phyloP scores from a whole-genome alignment of 2,797 vertebrate genomes.

The Poeciliopsis gracilis region DNA sequence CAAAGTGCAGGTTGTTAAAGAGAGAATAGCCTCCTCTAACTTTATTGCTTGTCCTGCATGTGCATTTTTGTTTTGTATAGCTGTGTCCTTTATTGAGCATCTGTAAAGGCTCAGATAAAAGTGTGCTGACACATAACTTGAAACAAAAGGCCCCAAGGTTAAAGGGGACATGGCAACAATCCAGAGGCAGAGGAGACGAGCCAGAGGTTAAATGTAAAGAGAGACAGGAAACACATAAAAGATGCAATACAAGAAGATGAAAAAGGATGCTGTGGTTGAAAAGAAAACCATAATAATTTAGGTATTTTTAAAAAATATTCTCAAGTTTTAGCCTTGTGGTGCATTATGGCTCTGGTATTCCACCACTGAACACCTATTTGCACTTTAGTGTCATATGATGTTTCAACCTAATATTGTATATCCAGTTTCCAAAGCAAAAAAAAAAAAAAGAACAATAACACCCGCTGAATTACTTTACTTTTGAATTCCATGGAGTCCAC shows the following conservation, averaged over 20 bases:
- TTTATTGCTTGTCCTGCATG: constrained; percentile 44
- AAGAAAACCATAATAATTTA: constrained; percentile 48
- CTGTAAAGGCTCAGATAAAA: constrained; percentile 58
- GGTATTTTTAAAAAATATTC: constrained; percentile 19
- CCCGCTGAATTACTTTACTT: not conserved
- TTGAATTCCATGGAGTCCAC: not conserved
- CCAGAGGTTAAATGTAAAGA: constrained; percentile 41
- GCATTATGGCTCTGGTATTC: constrained; percentile 19
- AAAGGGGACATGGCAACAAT: constrained; percentile 51
- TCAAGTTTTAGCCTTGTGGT: constrained; percentile 46
- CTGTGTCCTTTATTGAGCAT: constrained; percentile 63
- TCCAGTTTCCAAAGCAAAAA: constrained; percentile 54
- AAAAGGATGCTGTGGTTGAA: constrained; percentile 57
- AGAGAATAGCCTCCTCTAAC: constrained; percentile 43
- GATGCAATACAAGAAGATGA: constrained; percentile 31
- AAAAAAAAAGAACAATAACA: constrained; percentile 10
- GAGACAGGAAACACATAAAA: constrained; percentile 17
- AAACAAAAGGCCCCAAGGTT: constrained; percentile 66
- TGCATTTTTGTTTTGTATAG: constrained; percentile 66
- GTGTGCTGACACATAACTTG: constrained; percentile 52
- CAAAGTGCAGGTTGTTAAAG: constrained; percentile 42
- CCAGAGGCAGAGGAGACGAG: constrained; percentile 31
- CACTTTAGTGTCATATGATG: constrained; percentile 47
- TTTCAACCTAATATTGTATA: constrained; percentile 56
- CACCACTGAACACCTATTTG: constrained; percentile 29